These are phyloP conservation scores for Cyrtodaria siliqua DNA, from an alignment of 2,888 invertebrate species.

Conservation along the genomic window DNA sequence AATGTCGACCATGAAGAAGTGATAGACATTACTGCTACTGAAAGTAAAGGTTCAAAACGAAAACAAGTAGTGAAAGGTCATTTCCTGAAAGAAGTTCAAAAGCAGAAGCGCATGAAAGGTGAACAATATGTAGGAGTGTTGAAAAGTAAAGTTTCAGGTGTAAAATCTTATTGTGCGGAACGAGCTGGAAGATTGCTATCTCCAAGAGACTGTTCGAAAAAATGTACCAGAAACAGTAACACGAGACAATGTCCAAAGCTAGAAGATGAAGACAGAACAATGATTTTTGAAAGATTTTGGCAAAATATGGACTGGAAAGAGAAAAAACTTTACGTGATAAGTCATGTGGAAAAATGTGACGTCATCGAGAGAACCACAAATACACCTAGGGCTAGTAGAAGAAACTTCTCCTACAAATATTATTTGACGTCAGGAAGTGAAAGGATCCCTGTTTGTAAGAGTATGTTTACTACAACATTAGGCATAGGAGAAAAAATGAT, in stretches of 20 bases:
- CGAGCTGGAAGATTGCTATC: constrained; percentile 1
- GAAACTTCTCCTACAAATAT: constrained; percentile 16
- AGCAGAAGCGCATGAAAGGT: constrained; percentile 27
- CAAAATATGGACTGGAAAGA: constrained; percentile 17
- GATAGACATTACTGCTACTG: neutral
- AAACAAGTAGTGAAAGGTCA: neutral
- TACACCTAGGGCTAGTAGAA: constrained; percentile 19
- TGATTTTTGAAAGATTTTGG: constrained; percentile 16
- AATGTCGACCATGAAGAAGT: constrained; percentile 21
- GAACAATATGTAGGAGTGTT: constrained; percentile 21
- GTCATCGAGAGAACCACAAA: constrained; percentile 5
- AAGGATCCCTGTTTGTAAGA: constrained; percentile 52
- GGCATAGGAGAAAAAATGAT: constrained; percentile 54
- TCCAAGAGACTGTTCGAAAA: constrained; percentile 25
- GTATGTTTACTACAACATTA: constrained; percentile 61
- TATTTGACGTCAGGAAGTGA: constrained; percentile 27
- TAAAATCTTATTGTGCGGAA: constrained; percentile 19
- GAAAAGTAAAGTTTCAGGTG: constrained; percentile 30
- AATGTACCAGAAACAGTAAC: constrained; percentile 1
- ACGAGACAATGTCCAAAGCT: constrained; percentile 1
- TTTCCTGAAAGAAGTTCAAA: constrained; percentile 20
- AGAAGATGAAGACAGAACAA: neutral
- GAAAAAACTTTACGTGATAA: constrained; percentile 20
- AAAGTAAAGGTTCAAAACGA: constrained; percentile 14
- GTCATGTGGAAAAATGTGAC: neutral